Conservation (phyloP, 2,113 vertebrate genomes). For the Maccullochella peelii region DNA sequence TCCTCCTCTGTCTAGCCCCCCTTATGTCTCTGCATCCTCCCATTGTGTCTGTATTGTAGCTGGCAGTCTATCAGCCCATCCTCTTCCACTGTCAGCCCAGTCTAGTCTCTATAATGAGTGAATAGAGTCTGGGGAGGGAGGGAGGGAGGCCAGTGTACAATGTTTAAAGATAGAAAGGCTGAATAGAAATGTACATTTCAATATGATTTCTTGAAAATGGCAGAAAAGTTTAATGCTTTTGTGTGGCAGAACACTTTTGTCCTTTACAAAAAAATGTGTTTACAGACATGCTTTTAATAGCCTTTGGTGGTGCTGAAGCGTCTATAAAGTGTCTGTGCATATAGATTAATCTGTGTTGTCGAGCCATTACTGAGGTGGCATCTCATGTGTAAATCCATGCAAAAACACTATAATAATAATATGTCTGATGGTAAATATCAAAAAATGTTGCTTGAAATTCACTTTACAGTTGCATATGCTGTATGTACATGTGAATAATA, state of each 20-base stretch:
- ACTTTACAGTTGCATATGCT: not conserved
- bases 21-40: conserved; percentile 29
- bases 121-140: conserved; percentile 24
- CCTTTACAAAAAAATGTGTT: not conserved
- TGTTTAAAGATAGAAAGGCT: conserved; percentile 6
- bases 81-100: conserved; percentile 38
- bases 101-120: conserved; percentile 25
- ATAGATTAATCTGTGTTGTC: not conserved
- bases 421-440: not conserved
- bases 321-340: not conserved
- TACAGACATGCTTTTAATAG: not conserved
- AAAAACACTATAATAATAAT: too few species aligned
- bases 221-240: conserved; percentile 6
- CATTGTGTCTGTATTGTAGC: conserved; percentile 50
- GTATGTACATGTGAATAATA: not conserved
- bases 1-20: conserved; percentile 22
- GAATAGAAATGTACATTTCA: not conserved
- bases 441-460: not conserved
- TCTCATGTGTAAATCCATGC: not conserved
- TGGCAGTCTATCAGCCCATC: conserved; percentile 56
- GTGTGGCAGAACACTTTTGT: not conserved
- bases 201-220: not conserved
- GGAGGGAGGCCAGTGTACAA: conserved; percentile 22
- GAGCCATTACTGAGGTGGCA: not conserved
- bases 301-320: not conserved